These are phyloP conservation scores for Platynereis dumerilii DNA, from an alignment of 2,888 invertebrate species.

Conservation along the genomic window DNA sequence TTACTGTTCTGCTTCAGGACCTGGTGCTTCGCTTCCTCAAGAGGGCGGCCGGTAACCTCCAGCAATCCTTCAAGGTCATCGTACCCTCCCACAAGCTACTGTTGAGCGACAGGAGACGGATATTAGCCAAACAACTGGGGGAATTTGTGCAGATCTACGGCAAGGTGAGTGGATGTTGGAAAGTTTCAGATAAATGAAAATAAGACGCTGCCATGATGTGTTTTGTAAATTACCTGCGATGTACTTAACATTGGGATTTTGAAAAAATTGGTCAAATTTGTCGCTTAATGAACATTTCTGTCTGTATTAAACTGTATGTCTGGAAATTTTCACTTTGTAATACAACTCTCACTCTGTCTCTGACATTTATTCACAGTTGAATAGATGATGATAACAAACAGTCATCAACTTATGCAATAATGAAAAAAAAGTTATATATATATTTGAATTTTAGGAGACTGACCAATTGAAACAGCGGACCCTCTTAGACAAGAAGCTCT, in stretches of 20 bases:
- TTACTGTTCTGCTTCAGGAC: conserved; percentile 46
- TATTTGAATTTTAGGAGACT: conserved; percentile 52
- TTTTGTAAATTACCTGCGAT: no score
- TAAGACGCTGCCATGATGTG: not conserved
- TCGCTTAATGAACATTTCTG: no score
- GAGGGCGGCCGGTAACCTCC: conserved; percentile 62
- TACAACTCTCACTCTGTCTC: no score
- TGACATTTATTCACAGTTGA: no score
- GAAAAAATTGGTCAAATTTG: no score
- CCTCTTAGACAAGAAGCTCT: conserved; percentile 40
- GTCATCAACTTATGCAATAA: no score
- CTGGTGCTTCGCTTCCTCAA: conserved; percentile 62
- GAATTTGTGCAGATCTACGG: conserved; percentile 63
- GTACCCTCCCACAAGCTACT: conserved; percentile 61
- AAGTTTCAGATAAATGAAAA: not conserved
- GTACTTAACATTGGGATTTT: no score
- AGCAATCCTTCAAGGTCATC: conserved; percentile 59
- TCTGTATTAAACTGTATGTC: no score
- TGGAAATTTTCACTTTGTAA: no score
- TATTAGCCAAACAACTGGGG: conserved; percentile 62
- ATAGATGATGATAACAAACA: no score
- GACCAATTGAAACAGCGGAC: conserved; percentile 49
- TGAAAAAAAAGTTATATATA: no score
- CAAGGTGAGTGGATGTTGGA: conserved; percentile 46
- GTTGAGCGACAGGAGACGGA: conserved; percentile 55